Evolutionary conservation across 1,140 invertebrate genomes (phyloP).

Genomic region (Contarinia nasturtii): DNA sequence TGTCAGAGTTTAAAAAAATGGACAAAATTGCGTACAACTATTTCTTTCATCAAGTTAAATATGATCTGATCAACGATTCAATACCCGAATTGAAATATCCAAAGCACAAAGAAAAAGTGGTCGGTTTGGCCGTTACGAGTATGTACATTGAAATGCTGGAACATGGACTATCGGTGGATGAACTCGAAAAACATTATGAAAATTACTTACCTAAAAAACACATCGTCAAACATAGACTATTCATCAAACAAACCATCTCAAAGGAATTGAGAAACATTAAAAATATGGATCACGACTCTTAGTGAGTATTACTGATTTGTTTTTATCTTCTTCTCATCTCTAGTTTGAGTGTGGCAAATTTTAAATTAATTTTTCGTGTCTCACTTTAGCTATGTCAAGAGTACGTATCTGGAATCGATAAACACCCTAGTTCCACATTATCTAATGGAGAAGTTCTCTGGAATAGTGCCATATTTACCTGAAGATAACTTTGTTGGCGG

Average conservation of each 20-base stretch:
- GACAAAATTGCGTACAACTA: slow-evolving; percentile 63
- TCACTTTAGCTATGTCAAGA: slow-evolving; percentile 42
- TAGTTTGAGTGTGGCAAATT: neutral
- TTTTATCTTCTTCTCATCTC: neutral
- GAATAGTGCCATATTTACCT: slow-evolving; percentile 24
- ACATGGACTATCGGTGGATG: slow-evolving; percentile 36
- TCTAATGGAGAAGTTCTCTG: slow-evolving; percentile 54
- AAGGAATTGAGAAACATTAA: slow-evolving; percentile 40
- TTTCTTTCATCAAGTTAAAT: slow-evolving; percentile 64
- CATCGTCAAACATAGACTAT: slow-evolving; percentile 47
- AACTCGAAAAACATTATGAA: slow-evolving; percentile 54
- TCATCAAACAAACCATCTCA: slow-evolving; percentile 52
- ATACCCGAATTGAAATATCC: slow-evolving; percentile 59
- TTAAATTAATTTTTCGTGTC: neutral
- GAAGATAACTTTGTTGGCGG: slow-evolving; percentile 34
- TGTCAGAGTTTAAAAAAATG: slow-evolving; percentile 40
- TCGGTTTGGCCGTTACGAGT: slow-evolving; percentile 66
- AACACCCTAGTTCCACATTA: slow-evolving; percentile 61
- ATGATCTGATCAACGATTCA: slow-evolving; percentile 57
- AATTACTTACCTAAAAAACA: slow-evolving; percentile 63
- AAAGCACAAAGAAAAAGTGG: slow-evolving; percentile 47
- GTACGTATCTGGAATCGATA: slow-evolving; percentile 57
- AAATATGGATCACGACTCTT: slow-evolving; percentile 34
- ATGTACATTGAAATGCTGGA: slow-evolving; percentile 66
- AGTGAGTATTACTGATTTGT: slow-evolving; percentile 20